Evolutionary conservation across 1,140 invertebrate genomes (phyloP).

Genomic region (Drosophila arizonae): DNA sequence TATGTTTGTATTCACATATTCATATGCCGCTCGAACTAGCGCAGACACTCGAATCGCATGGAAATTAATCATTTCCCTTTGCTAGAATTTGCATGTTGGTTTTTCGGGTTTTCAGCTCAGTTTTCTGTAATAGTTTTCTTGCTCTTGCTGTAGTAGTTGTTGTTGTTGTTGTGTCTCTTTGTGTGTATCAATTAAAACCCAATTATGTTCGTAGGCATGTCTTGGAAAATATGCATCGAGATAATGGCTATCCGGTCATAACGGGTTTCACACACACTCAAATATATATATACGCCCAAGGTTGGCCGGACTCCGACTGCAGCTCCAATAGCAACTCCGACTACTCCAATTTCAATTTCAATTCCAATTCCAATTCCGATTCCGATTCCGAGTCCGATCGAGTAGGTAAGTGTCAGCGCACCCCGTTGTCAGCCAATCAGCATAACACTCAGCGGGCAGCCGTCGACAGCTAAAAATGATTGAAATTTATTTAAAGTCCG

Average conservation of each 20-base stretch:
- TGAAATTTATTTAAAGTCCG: slow-evolving; percentile 25
- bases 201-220: slow-evolving; percentile 66
- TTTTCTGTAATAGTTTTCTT: slow-evolving; percentile 12
- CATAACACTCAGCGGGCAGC: slow-evolving; percentile 27
- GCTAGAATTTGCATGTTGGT: slow-evolving; percentile 68
- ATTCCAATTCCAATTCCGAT: slow-evolving; percentile 8
- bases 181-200: slow-evolving; percentile 64
- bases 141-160: neutral
- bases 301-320: slow-evolving; percentile 32
- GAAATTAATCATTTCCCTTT: slow-evolving; percentile 76
- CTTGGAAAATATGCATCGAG: slow-evolving; percentile 56
- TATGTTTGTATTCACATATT: slow-evolving; percentile 1
- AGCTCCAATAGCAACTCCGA: slow-evolving; percentile 6
- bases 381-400: neutral
- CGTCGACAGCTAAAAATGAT: slow-evolving; percentile 27
- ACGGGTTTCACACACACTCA: slow-evolving; percentile 51
- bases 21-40: slow-evolving; percentile 4
- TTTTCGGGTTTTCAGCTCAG: slow-evolving; percentile 32
- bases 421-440: slow-evolving; percentile 54
- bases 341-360: slow-evolving; percentile 19
- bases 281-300: slow-evolving; percentile 36
- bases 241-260: slow-evolving; percentile 62
- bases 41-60: slow-evolving; percentile 12
- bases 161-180: slow-evolving; percentile 33
- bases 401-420: slow-evolving; percentile 26